Base-by-base conservation (phyloP, 2,888 invertebrate genomes). In the Pogonocherus hispidulus region DNA sequence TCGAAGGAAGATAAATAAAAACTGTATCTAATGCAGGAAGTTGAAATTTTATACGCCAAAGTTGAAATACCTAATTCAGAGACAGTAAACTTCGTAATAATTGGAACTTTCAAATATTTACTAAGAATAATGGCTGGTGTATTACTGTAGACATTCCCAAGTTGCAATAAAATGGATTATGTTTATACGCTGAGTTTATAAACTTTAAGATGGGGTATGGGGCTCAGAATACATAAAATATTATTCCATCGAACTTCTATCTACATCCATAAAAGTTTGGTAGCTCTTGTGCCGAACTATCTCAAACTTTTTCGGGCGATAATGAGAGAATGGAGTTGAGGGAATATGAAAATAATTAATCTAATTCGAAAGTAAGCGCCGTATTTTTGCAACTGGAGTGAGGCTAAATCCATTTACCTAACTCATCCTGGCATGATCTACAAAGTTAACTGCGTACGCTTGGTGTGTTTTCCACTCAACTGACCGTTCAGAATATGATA, bases 111-210 rank as follows among this genome's bases (percentile, higher is more conserved):
- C 37, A 20, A 37, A n/a, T 55, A 35, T 55, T 55, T 55, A 55
- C 27, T 41, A 37, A 37, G 20, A 19, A 20, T 55, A 55, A 55
- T 55, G 20, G 35, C 9, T 55, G 5, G 14, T 32, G 22, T 20
- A 55, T 37, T 27, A 37, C 35, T 55, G 35, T 55, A 55, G 22
- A 35, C 22, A 55, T 19, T 20, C 37, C 22, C 19, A 22, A 37
- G 55, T 37, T 55, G 20, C 18, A 55, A 55, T 55, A 55, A 55
- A 55, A 55, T 22, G 55, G 55, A 55, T 55, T 55, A 52, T 52
- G 32, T 19, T 52, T 52, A 32, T 52, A 55, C 37, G 20, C 3
- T n/a, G 55, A 55, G 20, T 55, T 55, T 35, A 22, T 55, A 55
- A 37, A 55, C 20, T 55, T 55, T 3, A 41, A 14, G n/a, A 41